Base-by-base conservation (phyloP, 2,113 vertebrate species). In the Hemiscyllium ocellatum region DNA sequence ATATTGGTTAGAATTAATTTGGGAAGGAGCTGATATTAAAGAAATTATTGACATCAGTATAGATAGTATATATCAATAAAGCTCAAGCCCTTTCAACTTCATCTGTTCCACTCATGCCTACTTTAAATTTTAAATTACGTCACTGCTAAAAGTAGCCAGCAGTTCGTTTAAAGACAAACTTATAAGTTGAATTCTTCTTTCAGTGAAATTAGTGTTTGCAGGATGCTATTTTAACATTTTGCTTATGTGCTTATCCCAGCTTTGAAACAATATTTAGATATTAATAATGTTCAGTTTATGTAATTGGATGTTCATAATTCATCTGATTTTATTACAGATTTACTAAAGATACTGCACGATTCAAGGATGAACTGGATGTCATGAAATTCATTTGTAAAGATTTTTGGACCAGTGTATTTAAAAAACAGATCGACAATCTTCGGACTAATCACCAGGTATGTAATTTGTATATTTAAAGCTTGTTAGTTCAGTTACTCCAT, bases 321-420 rank as follows among this genome's bases (percentile, higher is more conserved):
- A 50, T 95, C 47, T 42, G 95, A 96, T 97, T 76, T 80, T 95
- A 97, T 96, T 96, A 91, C 96, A 99, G 99, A 97, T 98, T 99
- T 97, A 99, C 99, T 20, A 99, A 99, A 98, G 98, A 99, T 96
- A 98, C 98, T 22, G 97, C 98, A 22, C 98, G 99, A 80, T 99
- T 99, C 97, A 99, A 99, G 97, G 99, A 99, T 96, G 99, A 99
- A 97, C 97, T 99, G 96, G 99, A 99, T 97, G 97, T 99, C 96
- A 99, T 99, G 99, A 99, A 99, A 96, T 99, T 99, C 96, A 98
- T 99, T 97, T 99, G 99, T 96, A 99, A 99, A 97, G 99, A 99
- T 96, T 99, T 99, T 96, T 99, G 99, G 98, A 99, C 99, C 96
- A 98, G 98, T 52, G 98, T 99, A 94, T 99, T 99, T 97, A 99